Evolutionary conservation across 2,888 invertebrate species (phyloP).

Genomic region (Dynastes hyllus): DNA sequence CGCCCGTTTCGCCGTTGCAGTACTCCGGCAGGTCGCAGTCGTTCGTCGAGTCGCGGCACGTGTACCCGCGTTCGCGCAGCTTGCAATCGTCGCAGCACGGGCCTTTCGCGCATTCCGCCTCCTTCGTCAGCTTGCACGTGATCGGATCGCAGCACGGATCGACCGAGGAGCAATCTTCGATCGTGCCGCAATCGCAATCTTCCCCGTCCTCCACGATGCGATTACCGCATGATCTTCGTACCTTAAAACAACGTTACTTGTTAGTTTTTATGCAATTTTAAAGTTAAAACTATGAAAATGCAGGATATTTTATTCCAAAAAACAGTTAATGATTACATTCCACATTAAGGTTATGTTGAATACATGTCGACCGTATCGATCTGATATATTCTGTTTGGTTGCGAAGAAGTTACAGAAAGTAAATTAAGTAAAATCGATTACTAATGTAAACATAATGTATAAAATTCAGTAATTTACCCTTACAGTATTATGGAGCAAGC

Average conservation of each 20-base stretch:
- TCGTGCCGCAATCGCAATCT: conserved; percentile 97
- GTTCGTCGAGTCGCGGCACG: conserved; percentile 90
- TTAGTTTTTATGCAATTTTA: too few species aligned
- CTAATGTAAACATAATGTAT: too few species aligned
- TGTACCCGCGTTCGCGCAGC: conserved; percentile 80
- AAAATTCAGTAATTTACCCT: too few species aligned
- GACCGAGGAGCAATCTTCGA: conserved; percentile 87
- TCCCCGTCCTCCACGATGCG: conserved; percentile 95
- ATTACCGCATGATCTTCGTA: conserved; percentile 93
- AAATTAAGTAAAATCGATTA: too few species aligned
- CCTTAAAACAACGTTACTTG: conserved; percentile 68
- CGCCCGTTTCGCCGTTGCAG: conserved; percentile 91
- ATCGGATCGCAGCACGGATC: conserved; percentile 99
- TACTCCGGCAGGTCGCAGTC: conserved; percentile 98
- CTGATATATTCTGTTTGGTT: too few species aligned
- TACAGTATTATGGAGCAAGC: too few species aligned
- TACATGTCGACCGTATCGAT: too few species aligned
- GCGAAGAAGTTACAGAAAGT: too few species aligned
- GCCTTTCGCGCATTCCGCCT: conserved; percentile 94
- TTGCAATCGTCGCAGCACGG: conserved; percentile 94
- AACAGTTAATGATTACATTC: too few species aligned
- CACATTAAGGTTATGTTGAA: too few species aligned
- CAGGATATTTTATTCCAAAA: too few species aligned
- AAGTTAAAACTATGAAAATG: too few species aligned
- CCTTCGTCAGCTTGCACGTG: conserved; percentile 94